Percentiles rank a stretch among this genome's conserved stretches.
phyloP scores from a whole-genome alignment of 2,888 invertebrate genomes.

The Spialia ferax region DNA sequence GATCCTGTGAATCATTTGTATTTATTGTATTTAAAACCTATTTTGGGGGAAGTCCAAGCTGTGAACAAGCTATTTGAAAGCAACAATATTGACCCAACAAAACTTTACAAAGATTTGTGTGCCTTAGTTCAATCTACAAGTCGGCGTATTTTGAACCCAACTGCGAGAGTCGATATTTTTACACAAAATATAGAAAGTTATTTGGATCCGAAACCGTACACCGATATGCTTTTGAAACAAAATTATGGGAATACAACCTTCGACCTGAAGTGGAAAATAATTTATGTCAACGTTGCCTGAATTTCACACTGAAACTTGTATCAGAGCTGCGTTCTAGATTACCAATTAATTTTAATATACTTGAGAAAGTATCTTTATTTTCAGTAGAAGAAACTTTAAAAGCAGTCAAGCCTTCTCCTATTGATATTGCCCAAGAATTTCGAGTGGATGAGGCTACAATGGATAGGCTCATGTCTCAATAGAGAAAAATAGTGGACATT shows the following conservation, averaged over 20 bases:
- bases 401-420: constrained; percentile 18
- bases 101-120: constrained; percentile 2
- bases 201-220: not conserved
- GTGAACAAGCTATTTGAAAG: constrained; percentile 12
- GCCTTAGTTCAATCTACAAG: not conserved
- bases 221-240: not conserved
- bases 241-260: constrained; percentile 3
- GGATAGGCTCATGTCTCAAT: constrained; percentile 34
- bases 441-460: constrained; percentile 36
- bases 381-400: constrained; percentile 21
- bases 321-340: not conserved
- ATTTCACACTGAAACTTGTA: constrained; percentile 4
- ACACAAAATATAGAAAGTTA: not conserved
- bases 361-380: not conserved
- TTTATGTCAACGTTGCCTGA: not conserved
- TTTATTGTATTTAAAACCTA: not conserved
- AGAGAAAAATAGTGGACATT: constrained; percentile 10
- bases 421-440: constrained; percentile 31
- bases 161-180: constrained; percentile 13
- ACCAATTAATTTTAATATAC: not conserved
- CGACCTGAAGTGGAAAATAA: not conserved
- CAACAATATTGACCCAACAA: constrained; percentile 5
- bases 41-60: not conserved
- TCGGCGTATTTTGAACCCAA: constrained; percentile 5
- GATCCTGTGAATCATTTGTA: not conserved